Base-by-base conservation (phyloP, 2,888 invertebrate species). In the Brachyopa scutellaris region DNA sequence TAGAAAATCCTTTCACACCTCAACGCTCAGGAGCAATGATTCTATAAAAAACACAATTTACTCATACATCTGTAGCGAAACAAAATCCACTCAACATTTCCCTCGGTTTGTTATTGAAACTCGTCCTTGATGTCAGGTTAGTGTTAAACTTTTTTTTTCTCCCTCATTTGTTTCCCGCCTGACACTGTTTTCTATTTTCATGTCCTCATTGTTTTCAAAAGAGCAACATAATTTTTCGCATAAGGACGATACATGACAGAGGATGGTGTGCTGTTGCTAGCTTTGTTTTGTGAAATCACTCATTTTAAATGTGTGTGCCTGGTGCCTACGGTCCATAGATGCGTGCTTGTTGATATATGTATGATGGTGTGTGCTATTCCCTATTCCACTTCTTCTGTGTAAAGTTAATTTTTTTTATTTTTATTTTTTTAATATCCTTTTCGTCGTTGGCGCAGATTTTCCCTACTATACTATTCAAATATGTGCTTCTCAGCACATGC, bases 181-280 rank as follows among this genome's bases (percentile, higher is more conserved):
- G 77, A 64, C 77, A 77, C 70, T 64, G 70, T n/a, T n/a, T n/a
- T n/a, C n/a, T n/a, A n/a, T n/a, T 57, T 69, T 69, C 33, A 66
- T 11, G 47, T 47, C 47, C 64, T 73, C 55, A 64, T 64, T 73
- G 62, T 62, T 73, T 73, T 73, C 38, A 33, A 62, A 72, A n/a
- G n/a, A 72, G 21, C 70, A 72, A 55, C 69, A 55, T 47, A 53
- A 57, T 62, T 70, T 61, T 77, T 55, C n/a, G 47, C 49, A 70
- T 77, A 47, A 55, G 53, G 49, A 73, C 45, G n/a, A n/a, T n/a
- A n/a, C n/a, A n/a, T n/a, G 53, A 38, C 36, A 19, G 19, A 33
- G 36, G 19, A 11, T 38, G 17, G 38, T 17, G 53, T 29, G n/a
- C 26, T 55, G 57, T 57, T 31, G 38, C 13, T n/a, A 17, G 53